These are phyloP conservation scores for Hemicordylus capensis DNA, from an alignment of 2,113 vertebrate species.

Conservation along the genomic window DNA sequence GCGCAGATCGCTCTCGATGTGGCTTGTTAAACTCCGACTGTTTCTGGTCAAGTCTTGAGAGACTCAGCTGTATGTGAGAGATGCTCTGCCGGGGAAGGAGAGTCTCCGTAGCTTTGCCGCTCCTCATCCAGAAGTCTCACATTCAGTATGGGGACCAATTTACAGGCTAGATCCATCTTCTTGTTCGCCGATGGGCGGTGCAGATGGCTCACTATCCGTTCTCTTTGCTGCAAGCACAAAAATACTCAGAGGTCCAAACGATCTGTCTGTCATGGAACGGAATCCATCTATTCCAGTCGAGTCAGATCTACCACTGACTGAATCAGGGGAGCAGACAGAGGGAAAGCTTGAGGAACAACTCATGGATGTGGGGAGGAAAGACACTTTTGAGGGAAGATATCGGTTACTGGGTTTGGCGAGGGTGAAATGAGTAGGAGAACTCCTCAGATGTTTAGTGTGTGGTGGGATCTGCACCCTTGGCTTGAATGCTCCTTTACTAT, in stretches of 20 bases:
- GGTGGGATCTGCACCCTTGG: too few relatives aligned
- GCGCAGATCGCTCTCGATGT: too few relatives aligned
- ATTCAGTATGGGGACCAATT: too few relatives aligned
- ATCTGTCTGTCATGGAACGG: not conserved
- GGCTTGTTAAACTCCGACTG: not conserved
- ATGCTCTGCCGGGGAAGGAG: not conserved
- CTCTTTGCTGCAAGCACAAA: not conserved
- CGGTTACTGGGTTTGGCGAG: too few relatives aligned
- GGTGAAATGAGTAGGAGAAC: too few relatives aligned
- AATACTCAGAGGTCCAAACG: not conserved
- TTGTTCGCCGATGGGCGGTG: not conserved
- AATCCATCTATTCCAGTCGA: not conserved
- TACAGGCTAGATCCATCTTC: not conserved
- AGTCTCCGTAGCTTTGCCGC: not conserved
- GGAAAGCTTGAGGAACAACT: too few relatives aligned
- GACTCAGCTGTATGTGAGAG: not conserved
- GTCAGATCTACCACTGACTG: not conserved
- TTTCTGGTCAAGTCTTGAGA: not conserved
- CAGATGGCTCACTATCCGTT: not conserved
- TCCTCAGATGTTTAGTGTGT: too few relatives aligned
- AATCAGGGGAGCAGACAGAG: too few relatives aligned
- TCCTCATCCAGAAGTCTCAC: not conserved
- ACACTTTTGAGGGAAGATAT: too few relatives aligned
- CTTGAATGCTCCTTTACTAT: not conserved
- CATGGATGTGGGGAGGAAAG: too few relatives aligned